A percentile compares a stretch with the other conserved stretches of the same genome.
Evolutionary conservation across 1,140 invertebrate species (phyloP).

Genomic region (Drosophila miranda): DNA sequence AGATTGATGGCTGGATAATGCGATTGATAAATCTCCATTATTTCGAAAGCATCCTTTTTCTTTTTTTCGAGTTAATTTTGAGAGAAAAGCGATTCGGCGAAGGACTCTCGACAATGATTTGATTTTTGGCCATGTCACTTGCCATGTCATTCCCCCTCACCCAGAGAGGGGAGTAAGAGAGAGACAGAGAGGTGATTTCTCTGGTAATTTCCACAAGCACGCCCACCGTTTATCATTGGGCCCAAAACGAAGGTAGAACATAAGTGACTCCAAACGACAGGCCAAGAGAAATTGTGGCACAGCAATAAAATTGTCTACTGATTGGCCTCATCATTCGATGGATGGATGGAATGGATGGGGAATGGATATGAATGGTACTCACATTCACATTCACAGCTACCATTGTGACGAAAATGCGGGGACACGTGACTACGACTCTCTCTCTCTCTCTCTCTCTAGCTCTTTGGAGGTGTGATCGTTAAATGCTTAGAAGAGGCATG

Average conservation of each 20-base stretch:
- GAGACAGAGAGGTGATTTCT: background rate
- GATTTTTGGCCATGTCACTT: constrained; percentile 71
- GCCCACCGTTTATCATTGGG: constrained; percentile 61
- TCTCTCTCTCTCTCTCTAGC: background rate
- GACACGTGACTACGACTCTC: constrained; percentile 24
- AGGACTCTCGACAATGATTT: constrained; percentile 62
- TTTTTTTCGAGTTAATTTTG: constrained; percentile 62
- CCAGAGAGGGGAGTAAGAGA: no score
- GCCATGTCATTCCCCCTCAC: constrained; percentile 53
- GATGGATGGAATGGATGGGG: background rate
- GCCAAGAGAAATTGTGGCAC: constrained; percentile 43
- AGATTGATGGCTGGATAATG: constrained; percentile 77
- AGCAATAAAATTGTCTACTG: constrained; percentile 71
- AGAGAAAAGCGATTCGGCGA: constrained; percentile 28
- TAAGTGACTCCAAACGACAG: constrained; percentile 37
- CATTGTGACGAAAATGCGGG: constrained; percentile 53
- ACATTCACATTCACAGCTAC: constrained; percentile 44
- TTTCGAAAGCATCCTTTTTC: constrained; percentile 61
- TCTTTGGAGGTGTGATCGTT: constrained; percentile 38
- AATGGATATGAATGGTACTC: constrained; percentile 60
- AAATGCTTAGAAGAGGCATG: background rate
- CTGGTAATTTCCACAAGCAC: background rate
- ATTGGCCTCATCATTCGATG: constrained; percentile 60
- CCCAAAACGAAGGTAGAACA: no score
- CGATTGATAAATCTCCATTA: constrained; percentile 77